Percentiles rank a stretch among this genome's conserved stretches.
phyloP scores from a whole-genome alignment of 2,113 vertebrate species.

The Heterotis niloticus region DNA sequence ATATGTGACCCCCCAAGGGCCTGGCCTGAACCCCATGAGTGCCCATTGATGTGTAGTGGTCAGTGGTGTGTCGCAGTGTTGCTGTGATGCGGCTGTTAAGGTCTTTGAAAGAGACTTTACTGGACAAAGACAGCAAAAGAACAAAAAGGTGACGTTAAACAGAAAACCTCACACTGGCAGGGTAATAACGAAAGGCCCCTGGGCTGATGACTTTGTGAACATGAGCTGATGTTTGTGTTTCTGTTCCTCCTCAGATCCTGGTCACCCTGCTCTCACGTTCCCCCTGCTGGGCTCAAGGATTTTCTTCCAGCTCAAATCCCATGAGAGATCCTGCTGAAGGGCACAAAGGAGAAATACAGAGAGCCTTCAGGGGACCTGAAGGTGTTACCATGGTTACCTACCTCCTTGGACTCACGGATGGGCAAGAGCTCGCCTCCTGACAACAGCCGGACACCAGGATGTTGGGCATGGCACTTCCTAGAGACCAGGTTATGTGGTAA shows the following conservation, averaged over 20 bases:
- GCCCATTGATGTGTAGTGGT: no score
- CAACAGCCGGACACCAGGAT: slow-evolving; percentile 29
- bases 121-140: background rate
- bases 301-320: background rate
- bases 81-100: no score
- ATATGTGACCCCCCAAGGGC: no score
- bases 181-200: background rate
- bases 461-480: slow-evolving; percentile 22
- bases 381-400: slow-evolving; percentile 4
- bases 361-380: background rate
- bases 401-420: background rate
- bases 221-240: background rate
- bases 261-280: no score
- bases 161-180: background rate
- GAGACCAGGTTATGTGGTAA: slow-evolving; percentile 20
- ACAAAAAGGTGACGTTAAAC: background rate
- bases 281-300: no score
- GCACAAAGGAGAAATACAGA: background rate
- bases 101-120: no score
- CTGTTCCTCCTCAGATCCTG: background rate
- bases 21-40: no score
- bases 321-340: slow-evolving; percentile 1
- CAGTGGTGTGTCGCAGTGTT: background rate
- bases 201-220: background rate
- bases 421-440: background rate